A percentile compares a stretch with the other conserved stretches of the same genome.
phyloP scores from a whole-genome alignment of 2,113 vertebrate genomes.

The Sterna hirundo region DNA sequence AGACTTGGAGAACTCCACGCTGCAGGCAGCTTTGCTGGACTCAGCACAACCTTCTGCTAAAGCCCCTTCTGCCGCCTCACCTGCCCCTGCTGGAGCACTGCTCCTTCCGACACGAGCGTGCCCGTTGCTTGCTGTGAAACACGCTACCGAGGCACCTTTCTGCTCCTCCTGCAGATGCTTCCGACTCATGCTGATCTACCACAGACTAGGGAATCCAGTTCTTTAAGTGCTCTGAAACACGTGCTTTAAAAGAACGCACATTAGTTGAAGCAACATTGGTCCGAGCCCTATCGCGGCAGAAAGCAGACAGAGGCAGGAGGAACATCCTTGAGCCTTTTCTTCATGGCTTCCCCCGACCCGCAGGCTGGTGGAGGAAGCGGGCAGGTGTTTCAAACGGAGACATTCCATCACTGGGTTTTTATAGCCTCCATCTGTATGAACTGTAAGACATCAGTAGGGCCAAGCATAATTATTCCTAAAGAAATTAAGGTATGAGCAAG shows the following conservation, averaged over 20 bases:
- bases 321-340: neutral
- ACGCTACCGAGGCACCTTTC: neutral
- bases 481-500: neutral
- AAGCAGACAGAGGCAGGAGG: constrained; percentile 14
- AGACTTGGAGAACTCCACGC: neutral
- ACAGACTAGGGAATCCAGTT: neutral
- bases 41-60: neutral
- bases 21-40: neutral
- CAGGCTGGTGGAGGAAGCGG: neutral
- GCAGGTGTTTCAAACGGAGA: constrained; percentile 11
- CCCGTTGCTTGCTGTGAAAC: neutral
- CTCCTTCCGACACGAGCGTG: neutral
- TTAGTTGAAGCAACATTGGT: constrained; percentile 25
- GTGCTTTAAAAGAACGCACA: neutral
- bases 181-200: constrained; percentile 16
- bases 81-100: neutral
- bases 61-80: neutral
- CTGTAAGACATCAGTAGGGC: neutral
- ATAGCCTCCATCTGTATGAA: neutral
- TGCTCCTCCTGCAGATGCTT: constrained; percentile 28
- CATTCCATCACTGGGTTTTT: constrained; percentile 1
- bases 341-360: neutral
- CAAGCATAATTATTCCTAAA: neutral
- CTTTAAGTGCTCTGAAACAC: constrained; percentile 15
- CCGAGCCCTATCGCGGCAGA: neutral